Evolutionary conservation across 2,888 invertebrate species (phyloP).

Genomic region (Eremobia ochroleuca): DNA sequence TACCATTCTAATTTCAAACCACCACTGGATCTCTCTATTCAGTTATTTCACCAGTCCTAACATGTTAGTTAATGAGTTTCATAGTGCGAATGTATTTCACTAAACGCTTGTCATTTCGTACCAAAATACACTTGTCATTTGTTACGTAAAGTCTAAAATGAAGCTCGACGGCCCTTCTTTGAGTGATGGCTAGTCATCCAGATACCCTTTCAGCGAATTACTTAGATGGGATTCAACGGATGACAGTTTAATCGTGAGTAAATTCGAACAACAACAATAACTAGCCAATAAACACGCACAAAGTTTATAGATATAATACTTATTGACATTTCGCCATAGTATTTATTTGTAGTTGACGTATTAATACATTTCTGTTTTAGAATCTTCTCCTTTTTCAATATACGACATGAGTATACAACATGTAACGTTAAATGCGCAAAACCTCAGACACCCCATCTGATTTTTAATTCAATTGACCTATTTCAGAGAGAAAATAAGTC

Average conservation of each 20-base stretch:
- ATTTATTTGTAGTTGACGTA: neutral
- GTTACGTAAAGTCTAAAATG: slow-evolving; percentile 60
- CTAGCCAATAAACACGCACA: slow-evolving; percentile 2
- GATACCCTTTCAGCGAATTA: slow-evolving; percentile 67
- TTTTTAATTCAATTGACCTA: too few relatives aligned
- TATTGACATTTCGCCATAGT: neutral
- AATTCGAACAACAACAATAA: slow-evolving; percentile 32
- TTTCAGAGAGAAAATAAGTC: too few relatives aligned
- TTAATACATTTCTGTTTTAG: neutral
- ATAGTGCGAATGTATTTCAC: slow-evolving; percentile 29
- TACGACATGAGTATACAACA: neutral
- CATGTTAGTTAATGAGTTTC: slow-evolving; percentile 49
- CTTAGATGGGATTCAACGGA: slow-evolving; percentile 50
- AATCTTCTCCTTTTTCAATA: neutral
- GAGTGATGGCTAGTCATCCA: slow-evolving; percentile 58
- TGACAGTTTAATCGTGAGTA: slow-evolving; percentile 47
- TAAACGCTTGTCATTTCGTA: slow-evolving; percentile 55
- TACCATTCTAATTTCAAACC: slow-evolving; percentile 16
- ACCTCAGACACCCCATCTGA: too few relatives aligned
- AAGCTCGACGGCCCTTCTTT: slow-evolving; percentile 53
- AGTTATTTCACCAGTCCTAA: slow-evolving; percentile 31
- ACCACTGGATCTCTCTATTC: slow-evolving; percentile 20
- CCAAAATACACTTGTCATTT: slow-evolving; percentile 57
- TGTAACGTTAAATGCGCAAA: too few relatives aligned
- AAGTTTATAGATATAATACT: slow-evolving; percentile 4